Conservation (phyloP, 2,113 vertebrate genomes). For the Noturus placidus region DNA sequence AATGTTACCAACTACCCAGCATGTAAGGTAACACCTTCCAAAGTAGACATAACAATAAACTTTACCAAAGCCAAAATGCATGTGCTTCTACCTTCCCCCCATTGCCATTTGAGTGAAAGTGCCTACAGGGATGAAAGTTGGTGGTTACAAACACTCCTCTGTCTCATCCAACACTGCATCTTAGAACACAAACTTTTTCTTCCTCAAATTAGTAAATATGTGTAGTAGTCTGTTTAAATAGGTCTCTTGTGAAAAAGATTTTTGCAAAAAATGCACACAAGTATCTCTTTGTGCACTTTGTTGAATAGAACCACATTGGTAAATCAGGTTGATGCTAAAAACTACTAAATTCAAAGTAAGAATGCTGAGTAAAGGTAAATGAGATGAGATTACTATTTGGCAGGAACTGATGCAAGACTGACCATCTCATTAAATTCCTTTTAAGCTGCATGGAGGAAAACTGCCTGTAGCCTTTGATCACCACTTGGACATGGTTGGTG, state of each 20-base stretch:
- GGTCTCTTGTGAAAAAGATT: not conserved
- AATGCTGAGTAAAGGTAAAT: conserved; percentile 31
- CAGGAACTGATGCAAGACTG: conserved; percentile 34
- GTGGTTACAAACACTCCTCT: conserved; percentile 26
- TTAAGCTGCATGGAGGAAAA: conserved; percentile 52
- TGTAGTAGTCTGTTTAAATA: not conserved
- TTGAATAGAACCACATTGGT: conserved; percentile 17
- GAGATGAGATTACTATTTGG: conserved; percentile 8
- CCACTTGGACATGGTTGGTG: conserved; percentile 45
- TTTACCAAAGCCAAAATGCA: conserved; percentile 54
- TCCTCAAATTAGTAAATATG: not conserved
- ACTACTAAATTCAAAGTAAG: conserved; percentile 17
- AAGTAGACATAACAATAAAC: conserved; percentile 77
- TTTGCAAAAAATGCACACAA: conserved; percentile 6
- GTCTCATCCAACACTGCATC: conserved; percentile 9
- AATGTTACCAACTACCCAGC: conserved; percentile 42
- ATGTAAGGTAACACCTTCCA: conserved; percentile 69
- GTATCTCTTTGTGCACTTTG: not conserved
- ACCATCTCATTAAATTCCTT: conserved; percentile 62
- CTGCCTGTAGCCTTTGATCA: conserved; percentile 61
- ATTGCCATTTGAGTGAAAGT: conserved; percentile 41
- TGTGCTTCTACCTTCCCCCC: conserved; percentile 44
- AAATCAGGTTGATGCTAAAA: conserved; percentile 10
- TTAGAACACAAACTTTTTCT: not conserved
- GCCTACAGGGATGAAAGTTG: conserved; percentile 31